A percentile compares a stretch with the other conserved stretches of the same genome.
These are phyloP conservation scores for Telmatherina bonti DNA, from an alignment of 2,797 vertebrate genomes.

Conservation along the genomic window DNA sequence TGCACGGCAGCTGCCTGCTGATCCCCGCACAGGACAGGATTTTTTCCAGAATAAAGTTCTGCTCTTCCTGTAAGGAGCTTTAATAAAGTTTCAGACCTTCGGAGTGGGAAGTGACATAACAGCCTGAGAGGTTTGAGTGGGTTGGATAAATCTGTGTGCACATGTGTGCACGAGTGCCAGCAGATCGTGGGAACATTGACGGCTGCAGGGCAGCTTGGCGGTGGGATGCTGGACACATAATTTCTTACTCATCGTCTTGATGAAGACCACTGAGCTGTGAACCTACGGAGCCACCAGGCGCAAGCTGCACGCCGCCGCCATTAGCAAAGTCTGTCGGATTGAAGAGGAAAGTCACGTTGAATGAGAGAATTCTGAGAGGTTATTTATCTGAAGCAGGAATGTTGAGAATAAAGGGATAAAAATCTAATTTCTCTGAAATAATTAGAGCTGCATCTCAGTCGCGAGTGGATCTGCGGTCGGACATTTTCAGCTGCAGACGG, in stretches of 20 bases:
- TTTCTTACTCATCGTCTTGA: constrained; percentile 67
- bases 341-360: background rate
- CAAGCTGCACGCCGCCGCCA: constrained; percentile 7
- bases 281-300: constrained; percentile 54
- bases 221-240: constrained; percentile 62
- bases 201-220: constrained; percentile 59
- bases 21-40: background rate
- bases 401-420: too few relatives aligned
- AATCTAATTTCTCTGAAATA: too few relatives aligned
- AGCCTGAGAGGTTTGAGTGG: constrained; percentile 27
- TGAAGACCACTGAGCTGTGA: constrained; percentile 65
- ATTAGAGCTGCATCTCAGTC: too few relatives aligned
- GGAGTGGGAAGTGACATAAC: constrained; percentile 44
- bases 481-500: too few relatives aligned
- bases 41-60: background rate
- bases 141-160: constrained; percentile 30
- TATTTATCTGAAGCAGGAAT: too few relatives aligned
- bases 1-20: constrained; percentile 9
- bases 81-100: constrained; percentile 45
- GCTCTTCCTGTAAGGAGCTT: constrained; percentile 42
- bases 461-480: too few relatives aligned
- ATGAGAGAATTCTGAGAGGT: background rate
- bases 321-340: constrained; percentile 16
- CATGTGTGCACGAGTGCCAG: constrained; percentile 33
- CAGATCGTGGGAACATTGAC: constrained; percentile 56